Percentiles rank a stretch among this genome's conserved stretches.
phyloP scores from a whole-genome alignment of 2,113 vertebrate genomes.

The Strix aluco region DNA sequence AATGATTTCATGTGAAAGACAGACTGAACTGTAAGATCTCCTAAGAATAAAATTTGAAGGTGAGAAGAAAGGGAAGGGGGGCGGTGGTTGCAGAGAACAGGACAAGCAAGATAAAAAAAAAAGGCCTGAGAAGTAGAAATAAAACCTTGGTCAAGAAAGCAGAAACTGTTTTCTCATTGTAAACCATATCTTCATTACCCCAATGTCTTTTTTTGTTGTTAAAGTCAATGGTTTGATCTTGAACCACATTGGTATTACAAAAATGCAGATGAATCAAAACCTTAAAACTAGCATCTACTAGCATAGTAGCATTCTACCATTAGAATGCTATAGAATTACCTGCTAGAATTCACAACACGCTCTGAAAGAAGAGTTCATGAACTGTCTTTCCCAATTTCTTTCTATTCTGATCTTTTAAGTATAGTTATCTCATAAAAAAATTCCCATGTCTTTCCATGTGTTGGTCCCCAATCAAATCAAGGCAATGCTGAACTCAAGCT shows the following conservation, averaged over 20 bases:
- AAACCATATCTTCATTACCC: background rate
- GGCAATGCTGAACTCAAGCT: background rate
- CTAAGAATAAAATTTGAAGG: background rate
- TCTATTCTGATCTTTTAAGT: background rate
- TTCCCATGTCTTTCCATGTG: background rate
- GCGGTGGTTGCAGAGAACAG: background rate
- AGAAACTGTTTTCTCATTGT: background rate
- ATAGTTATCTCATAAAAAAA: background rate
- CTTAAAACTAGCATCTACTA: background rate
- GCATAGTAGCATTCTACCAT: background rate
- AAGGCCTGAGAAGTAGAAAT: background rate
- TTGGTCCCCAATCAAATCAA: background rate
- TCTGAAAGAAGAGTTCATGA: background rate
- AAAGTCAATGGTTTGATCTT: background rate
- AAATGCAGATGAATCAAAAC: background rate
- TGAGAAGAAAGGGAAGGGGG: background rate
- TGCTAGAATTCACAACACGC: background rate
- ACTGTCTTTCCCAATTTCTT: background rate
- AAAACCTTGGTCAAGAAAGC: background rate
- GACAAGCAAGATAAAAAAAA: background rate
- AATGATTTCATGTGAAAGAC: background rate
- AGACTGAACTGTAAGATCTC: background rate
- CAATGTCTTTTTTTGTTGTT: background rate
- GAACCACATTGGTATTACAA: background rate
- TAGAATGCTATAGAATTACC: background rate